Evolutionary conservation across 2,888 invertebrate genomes (phyloP).

Genomic region (Caenorhabditis sp.): DNA sequence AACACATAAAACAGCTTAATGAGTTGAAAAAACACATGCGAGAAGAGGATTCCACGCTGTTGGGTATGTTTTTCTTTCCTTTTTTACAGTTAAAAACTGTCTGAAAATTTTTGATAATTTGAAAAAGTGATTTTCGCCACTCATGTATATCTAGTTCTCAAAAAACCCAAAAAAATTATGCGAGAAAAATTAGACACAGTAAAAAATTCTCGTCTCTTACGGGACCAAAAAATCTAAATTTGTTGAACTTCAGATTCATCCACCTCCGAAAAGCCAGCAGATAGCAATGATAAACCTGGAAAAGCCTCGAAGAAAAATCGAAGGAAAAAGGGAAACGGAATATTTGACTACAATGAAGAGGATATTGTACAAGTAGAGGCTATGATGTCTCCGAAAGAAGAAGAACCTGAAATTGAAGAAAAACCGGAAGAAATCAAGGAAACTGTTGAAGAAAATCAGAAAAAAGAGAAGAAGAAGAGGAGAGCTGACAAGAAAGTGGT

Average conservation of each 20-base stretch:
- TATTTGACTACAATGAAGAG: conserved; percentile 27
- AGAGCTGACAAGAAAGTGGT: conserved; percentile 11
- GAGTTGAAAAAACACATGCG: conserved; percentile 72
- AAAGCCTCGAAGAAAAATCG: conserved; percentile 37
- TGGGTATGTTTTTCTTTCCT: conserved; percentile 25
- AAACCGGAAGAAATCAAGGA: conserved; percentile 6
- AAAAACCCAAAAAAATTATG: conserved; percentile 1
- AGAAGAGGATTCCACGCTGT: conserved; percentile 68
- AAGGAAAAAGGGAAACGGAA: conserved; percentile 36
- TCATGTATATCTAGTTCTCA: too few relatives aligned
- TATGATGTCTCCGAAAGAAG: conserved; percentile 11
- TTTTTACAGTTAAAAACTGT: too few relatives aligned
- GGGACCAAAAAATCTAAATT: not conserved
- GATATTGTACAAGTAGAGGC: conserved; percentile 2
- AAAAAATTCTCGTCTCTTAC: not conserved
- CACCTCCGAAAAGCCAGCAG: not conserved
- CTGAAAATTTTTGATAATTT: too few relatives aligned
- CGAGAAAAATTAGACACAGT: conserved; percentile 6
- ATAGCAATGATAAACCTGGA: not conserved
- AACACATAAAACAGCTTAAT: conserved; percentile 73
- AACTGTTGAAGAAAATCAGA: conserved; percentile 5
- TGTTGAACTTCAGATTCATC: not conserved
- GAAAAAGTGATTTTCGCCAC: too few relatives aligned
- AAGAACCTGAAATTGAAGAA: conserved; percentile 8
- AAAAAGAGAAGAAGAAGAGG: conserved; percentile 44